Evolutionary conservation across 2,888 invertebrate genomes (phyloP), one percentile per base, ranked within the genome.

Genomic region (Disparrhopalites patrizii): DNA sequence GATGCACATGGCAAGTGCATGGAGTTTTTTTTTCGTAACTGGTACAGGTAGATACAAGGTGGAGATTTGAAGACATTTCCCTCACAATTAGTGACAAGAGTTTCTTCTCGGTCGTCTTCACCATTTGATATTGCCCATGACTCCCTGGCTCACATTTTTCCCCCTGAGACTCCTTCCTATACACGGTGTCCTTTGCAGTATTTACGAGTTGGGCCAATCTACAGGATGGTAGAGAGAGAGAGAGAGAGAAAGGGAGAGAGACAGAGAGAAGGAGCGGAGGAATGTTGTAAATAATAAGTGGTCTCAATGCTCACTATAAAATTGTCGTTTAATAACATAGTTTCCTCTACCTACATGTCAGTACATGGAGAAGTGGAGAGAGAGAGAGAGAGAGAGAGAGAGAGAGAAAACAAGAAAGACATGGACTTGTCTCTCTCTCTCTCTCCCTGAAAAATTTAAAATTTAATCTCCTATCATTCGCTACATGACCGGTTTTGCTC

Each of bases 401-500:
- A 50, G 1, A 31, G 18, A 51, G 23, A 40, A 51, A 61, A 20
- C 10, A 47, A 47, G 27, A 61, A 38, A 60, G 60, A 30, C 31
- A 43, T 51, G 52, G 50, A 18, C 54, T 25, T 28, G 25, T 43
- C 25, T 27, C 15, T 47, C 47, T 52, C 30, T 27, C 8, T 23
- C 25, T 51, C 27, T 20, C 25, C 50, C 47, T 61, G 50, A 50
- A 23, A 57, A 61, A 61, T 61, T 61, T 61, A 61, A 51, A 55
- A 62, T 62, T 54, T 62, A 62, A 62, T 62, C 62, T 62, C 43
- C 43, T 68, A 51, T 58, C 63, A 61, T 63, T 64, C 55, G 50
- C 62, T 68, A 58, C 65, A 68, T 68, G 68, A 68, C 68, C 68
- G 68, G 68, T 68, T 68, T 64, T 63, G 67, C 67, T 62, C 62